Evolutionary conservation across 2,888 invertebrate genomes (phyloP).

Genomic region (Drosophila pegasa): DNA sequence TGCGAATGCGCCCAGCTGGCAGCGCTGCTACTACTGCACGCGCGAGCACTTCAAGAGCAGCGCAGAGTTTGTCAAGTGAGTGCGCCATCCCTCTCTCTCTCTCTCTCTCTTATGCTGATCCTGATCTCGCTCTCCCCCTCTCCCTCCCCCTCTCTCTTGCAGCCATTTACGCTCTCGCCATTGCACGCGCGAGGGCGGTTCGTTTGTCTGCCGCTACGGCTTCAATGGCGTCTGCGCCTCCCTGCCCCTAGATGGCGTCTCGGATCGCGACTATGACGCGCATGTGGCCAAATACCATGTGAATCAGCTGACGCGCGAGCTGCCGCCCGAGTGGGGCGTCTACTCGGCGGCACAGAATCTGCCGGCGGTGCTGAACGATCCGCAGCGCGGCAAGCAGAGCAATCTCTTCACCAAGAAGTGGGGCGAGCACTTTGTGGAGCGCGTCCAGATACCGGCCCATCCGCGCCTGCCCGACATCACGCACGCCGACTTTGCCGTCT

Average conservation of each 20-base stretch:
- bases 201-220: slow-evolving; percentile 94
- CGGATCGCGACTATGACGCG: slow-evolving; percentile 94
- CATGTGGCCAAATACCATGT: slow-evolving; percentile 91
- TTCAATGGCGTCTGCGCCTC: slow-evolving; percentile 94
- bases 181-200: slow-evolving; percentile 93
- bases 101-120: too few relatives aligned
- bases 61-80: slow-evolving; percentile 88
- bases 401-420: slow-evolving; percentile 98
- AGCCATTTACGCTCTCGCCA: slow-evolving; percentile 93
- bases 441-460: slow-evolving; percentile 90
- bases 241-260: slow-evolving; percentile 94
- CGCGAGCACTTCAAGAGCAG: slow-evolving; percentile 86
- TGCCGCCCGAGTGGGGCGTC: slow-evolving; percentile 86
- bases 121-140: background rate
- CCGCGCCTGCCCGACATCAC: slow-evolving; percentile 93
- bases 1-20: slow-evolving; percentile 84
- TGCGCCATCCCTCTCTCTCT: slow-evolving; percentile 67
- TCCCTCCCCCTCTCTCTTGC: slow-evolving; percentile 30
- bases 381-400: slow-evolving; percentile 94
- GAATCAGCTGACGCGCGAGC: slow-evolving; percentile 82
- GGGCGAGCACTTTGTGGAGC: slow-evolving; percentile 97
- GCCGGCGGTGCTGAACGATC: slow-evolving; percentile 98
- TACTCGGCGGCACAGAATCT: slow-evolving; percentile 97
- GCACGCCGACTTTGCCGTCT: slow-evolving; percentile 93
- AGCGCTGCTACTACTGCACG: slow-evolving; percentile 88